phyloP scores from a whole-genome alignment of 1,140 invertebrate species.

The Meloidogyne floridensis region DNA sequence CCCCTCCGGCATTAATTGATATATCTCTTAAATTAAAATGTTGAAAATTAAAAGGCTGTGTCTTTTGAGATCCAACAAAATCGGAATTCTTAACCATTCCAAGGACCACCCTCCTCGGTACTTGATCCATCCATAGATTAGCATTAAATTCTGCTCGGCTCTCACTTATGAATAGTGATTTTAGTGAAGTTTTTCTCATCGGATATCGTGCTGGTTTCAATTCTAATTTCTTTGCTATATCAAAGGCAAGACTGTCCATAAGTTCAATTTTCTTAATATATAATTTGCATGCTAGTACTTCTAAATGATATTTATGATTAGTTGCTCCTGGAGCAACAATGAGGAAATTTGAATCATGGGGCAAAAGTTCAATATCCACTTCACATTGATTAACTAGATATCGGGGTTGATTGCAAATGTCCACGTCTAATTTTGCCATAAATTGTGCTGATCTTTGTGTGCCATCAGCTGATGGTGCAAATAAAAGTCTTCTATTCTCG shows the following conservation, averaged over 20 bases:
- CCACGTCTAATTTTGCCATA: slow-evolving; percentile 10
- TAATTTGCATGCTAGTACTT: slow-evolving; percentile 19
- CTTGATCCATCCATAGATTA: slow-evolving; percentile 18
- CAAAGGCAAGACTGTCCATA: slow-evolving; percentile 16
- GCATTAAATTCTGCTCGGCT: slow-evolving; percentile 13
- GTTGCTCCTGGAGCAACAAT: neutral
- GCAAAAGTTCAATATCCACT: slow-evolving; percentile 19
- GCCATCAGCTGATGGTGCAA: neutral
- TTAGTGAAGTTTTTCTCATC: slow-evolving; percentile 2
- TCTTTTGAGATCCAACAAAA: neutral
- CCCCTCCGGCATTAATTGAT: slow-evolving; percentile 1
- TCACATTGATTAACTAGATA: slow-evolving; percentile 17
- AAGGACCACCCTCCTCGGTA: slow-evolving; percentile 8
- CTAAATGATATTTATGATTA: slow-evolving; percentile 2
- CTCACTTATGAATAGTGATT: slow-evolving; percentile 19
- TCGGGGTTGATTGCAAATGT: slow-evolving; percentile 13
- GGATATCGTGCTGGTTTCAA: slow-evolving; percentile 19
- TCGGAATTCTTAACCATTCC: slow-evolving; percentile 7
- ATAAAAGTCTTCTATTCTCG: neutral
- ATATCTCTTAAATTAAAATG: slow-evolving; percentile 24
- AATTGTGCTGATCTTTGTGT: slow-evolving; percentile 11
- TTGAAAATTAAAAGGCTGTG: slow-evolving; percentile 15
- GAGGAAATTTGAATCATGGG: slow-evolving; percentile 5
- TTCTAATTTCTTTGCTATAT: slow-evolving; percentile 19
- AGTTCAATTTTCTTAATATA: slow-evolving; percentile 20